Evolutionary conservation across 2,113 vertebrate species (phyloP), one percentile per base, ranked within the genome.

Genomic region (Proterorhinus semilunaris): DNA sequence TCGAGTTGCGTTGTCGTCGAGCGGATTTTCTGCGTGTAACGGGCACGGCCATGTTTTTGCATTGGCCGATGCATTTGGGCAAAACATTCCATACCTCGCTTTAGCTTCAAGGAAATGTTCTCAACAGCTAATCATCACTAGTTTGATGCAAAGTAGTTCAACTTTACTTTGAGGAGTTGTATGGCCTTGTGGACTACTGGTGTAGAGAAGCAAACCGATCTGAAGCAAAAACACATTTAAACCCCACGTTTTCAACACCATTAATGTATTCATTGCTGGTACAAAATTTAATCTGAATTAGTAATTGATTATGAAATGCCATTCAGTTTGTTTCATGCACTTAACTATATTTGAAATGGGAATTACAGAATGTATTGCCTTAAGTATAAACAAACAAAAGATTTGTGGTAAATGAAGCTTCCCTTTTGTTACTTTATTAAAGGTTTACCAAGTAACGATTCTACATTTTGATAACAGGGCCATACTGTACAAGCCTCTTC

Each of bases 1-100:
- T 83, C 68, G 49, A 73, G 66, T 93, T 84, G 82, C 86, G 79
- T 36, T 86, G 57, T 75, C 90, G 88, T 90, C 82, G 66, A 80
- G 84, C 79, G 80, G 85, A 82, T 91, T 81, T 57, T 80, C 68
- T 52, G 49, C 79, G 62, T 72, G 70, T 50, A 69, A 74, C 66
- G 54, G 68, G 65, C 67, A 65, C 69, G 43, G 45, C 44, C 1
- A 55, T 81, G 21, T 67, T 46, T 53, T 75, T 70, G 49, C 12
- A 51, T 55, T 45, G 50, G 55, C 65, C 65, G 0, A 7, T 68
- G 66, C 66, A 9, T 81, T 81, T 55, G 82, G 87, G 81, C 68
- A 65, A 68, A 65, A 91, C 93, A 92, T 95, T 95, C 93, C 93
- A 91, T 79, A 81, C 57, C 57, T 53, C 68, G 76, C 46, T 64